Conservation (phyloP, 2,113 vertebrate genomes). For the Myiagra hebetior region DNA sequence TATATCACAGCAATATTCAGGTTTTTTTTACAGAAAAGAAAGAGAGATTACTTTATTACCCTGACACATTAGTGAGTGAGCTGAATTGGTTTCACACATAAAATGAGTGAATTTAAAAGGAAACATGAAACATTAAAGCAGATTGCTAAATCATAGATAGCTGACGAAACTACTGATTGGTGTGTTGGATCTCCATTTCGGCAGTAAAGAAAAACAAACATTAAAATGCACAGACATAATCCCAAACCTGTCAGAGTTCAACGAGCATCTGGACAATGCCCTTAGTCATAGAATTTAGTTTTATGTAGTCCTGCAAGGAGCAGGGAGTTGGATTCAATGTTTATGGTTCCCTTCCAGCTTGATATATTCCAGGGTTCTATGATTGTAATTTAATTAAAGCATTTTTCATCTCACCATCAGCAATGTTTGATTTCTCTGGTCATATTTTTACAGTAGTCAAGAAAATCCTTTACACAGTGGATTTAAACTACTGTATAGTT, state of each 20-base stretch:
- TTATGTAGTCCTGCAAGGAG: neutral
- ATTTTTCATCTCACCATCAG: neutral
- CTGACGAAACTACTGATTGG: neutral
- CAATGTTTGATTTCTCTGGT: neutral
- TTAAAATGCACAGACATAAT: neutral
- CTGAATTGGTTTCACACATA: accelerated
- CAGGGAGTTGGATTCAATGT: neutral
- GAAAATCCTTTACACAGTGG: neutral
- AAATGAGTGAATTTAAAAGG: neutral
- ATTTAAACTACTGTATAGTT: neutral
- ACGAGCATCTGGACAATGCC: neutral
- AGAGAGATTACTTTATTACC: neutral
- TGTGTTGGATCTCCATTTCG: neutral
- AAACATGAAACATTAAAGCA: neutral
- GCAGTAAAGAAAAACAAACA: neutral
- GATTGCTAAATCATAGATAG: neutral
- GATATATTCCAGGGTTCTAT: neutral
- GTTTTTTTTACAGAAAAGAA: neutral
- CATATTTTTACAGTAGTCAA: neutral
- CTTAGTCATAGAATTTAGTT: neutral
- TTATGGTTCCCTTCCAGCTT: neutral
- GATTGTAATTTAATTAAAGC: neutral
- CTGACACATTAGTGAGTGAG: neutral
- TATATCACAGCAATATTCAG: neutral
- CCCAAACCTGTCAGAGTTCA: neutral